These are phyloP conservation scores for Artemia franciscana DNA, from an alignment of 1,140 invertebrate species.

Conservation along the genomic window DNA sequence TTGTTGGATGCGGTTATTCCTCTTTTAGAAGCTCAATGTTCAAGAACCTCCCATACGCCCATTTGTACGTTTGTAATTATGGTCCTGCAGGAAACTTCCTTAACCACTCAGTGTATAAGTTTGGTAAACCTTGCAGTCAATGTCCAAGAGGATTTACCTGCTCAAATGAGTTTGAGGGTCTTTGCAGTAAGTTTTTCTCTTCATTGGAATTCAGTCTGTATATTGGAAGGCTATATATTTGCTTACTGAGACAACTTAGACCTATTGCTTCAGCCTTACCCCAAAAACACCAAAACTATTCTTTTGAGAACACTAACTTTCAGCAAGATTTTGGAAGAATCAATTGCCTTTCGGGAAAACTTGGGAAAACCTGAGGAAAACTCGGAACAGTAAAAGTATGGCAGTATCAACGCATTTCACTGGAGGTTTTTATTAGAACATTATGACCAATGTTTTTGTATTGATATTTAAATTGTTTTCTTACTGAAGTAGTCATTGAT, in stretches of 20 bases:
- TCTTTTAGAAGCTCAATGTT: not conserved
- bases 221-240: too few relatives aligned
- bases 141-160: not conserved
- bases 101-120: not conserved
- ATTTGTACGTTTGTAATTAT: not conserved
- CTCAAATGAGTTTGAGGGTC: not conserved
- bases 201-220: too few relatives aligned
- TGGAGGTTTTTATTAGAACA: too few relatives aligned
- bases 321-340: too few relatives aligned
- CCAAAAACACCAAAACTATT: too few relatives aligned
- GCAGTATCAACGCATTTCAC: not conserved
- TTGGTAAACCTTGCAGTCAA: not conserved
- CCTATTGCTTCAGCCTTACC: too few relatives aligned
- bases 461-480: too few relatives aligned
- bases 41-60: not conserved
- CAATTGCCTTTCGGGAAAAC: not conserved
- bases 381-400: not conserved
- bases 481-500: too few relatives aligned
- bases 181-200: not conserved
- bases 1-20: constrained; percentile 6
- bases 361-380: not conserved
- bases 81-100: not conserved
- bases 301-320: too few relatives aligned
- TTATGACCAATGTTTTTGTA: too few relatives aligned
- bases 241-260: too few relatives aligned